Percentiles rank a stretch among this genome's conserved stretches.
Conservation (phyloP, 2,888 invertebrate species). For the Pyrrhosoma nymphula region DNA sequence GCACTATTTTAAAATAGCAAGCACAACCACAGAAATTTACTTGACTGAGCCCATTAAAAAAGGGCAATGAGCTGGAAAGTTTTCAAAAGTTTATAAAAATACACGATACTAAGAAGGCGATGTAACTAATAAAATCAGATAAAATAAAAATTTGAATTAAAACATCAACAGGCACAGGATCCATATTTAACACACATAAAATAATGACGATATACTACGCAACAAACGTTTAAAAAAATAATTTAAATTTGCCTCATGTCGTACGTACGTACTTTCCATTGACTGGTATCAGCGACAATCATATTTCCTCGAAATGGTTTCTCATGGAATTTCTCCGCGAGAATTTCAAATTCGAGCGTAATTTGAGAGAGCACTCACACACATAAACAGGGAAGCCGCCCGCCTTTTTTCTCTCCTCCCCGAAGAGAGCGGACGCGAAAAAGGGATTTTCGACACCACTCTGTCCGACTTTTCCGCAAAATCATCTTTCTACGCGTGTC, state of each 20-base stretch:
- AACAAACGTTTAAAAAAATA: background rate
- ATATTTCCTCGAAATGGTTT: background rate
- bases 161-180: too few relatives aligned
- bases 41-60: too few relatives aligned
- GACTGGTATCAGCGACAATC: background rate
- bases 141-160: background rate
- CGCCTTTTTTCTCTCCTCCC: background rate
- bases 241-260: background rate
- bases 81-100: too few relatives aligned
- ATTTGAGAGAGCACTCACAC: background rate
- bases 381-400: background rate
- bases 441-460: slow-evolving; percentile 15
- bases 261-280: background rate
- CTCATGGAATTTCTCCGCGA: background rate
- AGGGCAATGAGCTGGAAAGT: too few relatives aligned
- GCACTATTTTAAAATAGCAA: too few relatives aligned
- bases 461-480: slow-evolving; percentile 9
- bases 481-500: background rate
- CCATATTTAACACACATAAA: background rate
- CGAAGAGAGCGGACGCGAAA: background rate
- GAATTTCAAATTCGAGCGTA: background rate
- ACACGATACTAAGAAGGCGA: background rate
- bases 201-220: background rate
- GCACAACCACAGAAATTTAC: too few relatives aligned
- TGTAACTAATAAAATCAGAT: background rate